These are phyloP conservation scores for Callitettix versicolor DNA, from an alignment of 1,140 invertebrate species.

Conservation along the genomic window DNA sequence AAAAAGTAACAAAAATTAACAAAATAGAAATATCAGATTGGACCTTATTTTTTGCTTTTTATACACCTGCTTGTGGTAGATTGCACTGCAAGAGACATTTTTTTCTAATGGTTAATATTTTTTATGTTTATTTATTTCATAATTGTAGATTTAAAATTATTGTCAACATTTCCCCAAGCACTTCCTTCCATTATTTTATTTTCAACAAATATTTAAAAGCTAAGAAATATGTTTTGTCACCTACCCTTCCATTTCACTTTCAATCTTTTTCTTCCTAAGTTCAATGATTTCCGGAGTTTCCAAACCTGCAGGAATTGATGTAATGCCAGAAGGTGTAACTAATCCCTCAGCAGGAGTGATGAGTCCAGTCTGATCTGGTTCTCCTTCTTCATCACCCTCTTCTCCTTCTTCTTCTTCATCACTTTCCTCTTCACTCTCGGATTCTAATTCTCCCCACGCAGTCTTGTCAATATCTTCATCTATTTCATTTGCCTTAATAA, in stretches of 20 bases:
- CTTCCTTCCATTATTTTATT: too few species aligned
- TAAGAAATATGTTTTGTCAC: constrained; percentile 16
- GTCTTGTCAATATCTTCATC: constrained; percentile 88
- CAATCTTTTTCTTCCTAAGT: constrained; percentile 91
- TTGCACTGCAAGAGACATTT: too few species aligned
- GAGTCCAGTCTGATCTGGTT: constrained; percentile 55
- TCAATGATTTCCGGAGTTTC: constrained; percentile 99
- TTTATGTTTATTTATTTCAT: too few species aligned
- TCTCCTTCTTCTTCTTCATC: constrained; percentile 76
- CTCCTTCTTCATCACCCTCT: constrained; percentile 61
- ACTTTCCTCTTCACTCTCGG: constrained; percentile 85
- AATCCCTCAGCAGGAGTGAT: constrained; percentile 78
- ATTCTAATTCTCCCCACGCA: constrained; percentile 95
- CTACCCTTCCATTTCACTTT: constrained; percentile 91
- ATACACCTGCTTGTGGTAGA: too few species aligned
- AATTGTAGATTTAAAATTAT: too few species aligned
- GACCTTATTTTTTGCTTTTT: too few species aligned
- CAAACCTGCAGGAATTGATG: constrained; percentile 87
- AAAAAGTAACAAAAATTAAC: too few species aligned
- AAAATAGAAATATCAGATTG: too few species aligned
- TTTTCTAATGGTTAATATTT: too few species aligned
- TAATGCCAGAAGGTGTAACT: constrained; percentile 89
- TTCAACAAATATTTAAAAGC: too few species aligned
- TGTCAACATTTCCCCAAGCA: too few species aligned
- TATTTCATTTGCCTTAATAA: constrained; percentile 48